Percentiles rank a stretch among this genome's conserved stretches.
Evolutionary conservation across 1,140 invertebrate species (phyloP).

Genomic region (Vanessa atalanta): DNA sequence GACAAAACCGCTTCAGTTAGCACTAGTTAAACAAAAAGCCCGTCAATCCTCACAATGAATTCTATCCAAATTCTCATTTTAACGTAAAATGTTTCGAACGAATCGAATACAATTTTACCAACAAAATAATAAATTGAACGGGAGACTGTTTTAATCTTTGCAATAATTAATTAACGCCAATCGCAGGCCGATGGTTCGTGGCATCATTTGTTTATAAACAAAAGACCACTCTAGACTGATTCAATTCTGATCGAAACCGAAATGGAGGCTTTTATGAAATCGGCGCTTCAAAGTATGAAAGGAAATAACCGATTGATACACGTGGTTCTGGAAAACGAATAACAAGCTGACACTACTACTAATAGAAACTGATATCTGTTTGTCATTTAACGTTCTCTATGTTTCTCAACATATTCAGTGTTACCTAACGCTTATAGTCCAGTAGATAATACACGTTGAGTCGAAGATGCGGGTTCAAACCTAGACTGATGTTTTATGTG

Average conservation of each 20-base stretch:
- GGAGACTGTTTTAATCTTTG: constrained; percentile 23
- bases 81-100: background rate
- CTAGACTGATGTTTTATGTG: too few relatives aligned
- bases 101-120: background rate
- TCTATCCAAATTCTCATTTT: too few relatives aligned
- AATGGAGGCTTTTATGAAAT: constrained; percentile 17
- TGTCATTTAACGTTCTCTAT: too few relatives aligned
- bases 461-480: too few relatives aligned
- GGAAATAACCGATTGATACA: background rate
- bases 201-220: constrained; percentile 40
- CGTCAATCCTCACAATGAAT: too few relatives aligned
- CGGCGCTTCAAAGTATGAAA: constrained; percentile 2
- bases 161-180: constrained; percentile 44
- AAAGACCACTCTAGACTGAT: constrained; percentile 33
- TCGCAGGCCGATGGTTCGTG: constrained; percentile 28
- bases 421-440: too few relatives aligned
- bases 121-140: constrained; percentile 7
- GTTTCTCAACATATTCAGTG: too few relatives aligned
- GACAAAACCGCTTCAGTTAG: too few relatives aligned
- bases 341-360: background rate
- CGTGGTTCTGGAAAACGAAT: background rate
- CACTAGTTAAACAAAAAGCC: too few relatives aligned
- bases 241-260: constrained; percentile 35
- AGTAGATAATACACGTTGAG: too few relatives aligned
- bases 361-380: too few relatives aligned